A percentile compares a stretch with the other conserved stretches of the same genome.
Evolutionary conservation across 1,140 invertebrate genomes (phyloP).

Genomic region (Sinonovacula constricta): DNA sequence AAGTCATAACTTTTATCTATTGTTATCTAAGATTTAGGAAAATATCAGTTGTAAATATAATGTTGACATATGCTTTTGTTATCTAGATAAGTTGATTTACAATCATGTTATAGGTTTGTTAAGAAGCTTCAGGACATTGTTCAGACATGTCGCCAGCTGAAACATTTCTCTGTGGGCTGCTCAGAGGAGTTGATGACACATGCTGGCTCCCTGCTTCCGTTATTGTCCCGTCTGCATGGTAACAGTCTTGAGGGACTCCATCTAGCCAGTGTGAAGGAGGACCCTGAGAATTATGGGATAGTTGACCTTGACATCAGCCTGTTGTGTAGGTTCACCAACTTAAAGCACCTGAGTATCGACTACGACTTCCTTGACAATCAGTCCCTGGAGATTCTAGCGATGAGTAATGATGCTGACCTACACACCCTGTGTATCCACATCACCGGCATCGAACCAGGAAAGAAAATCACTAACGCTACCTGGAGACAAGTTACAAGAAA

Average conservation of each 20-base stretch:
- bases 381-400: conserved; percentile 78
- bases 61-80: conserved; percentile 3
- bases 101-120: conserved; percentile 69
- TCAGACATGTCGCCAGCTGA: conserved; percentile 75
- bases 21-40: conserved; percentile 3
- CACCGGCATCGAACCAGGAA: conserved; percentile 83
- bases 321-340: conserved; percentile 77
- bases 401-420: conserved; percentile 76
- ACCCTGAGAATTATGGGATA: conserved; percentile 85
- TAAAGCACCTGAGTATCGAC: conserved; percentile 85
- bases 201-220: conserved; percentile 79
- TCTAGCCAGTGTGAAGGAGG: conserved; percentile 87
- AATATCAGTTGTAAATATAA: not conserved
- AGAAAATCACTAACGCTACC: conserved; percentile 83
- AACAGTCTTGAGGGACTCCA: conserved; percentile 81
- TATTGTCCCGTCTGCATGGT: conserved; percentile 79
- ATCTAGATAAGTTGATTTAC: conserved; percentile 3
- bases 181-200: conserved; percentile 81
- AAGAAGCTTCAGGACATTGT: conserved; percentile 75
- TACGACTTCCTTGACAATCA: conserved; percentile 86
- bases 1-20: not conserved
- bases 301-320: conserved; percentile 81
- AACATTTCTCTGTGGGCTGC: conserved; percentile 82
- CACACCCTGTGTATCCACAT: conserved; percentile 85
- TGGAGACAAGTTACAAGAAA: conserved; percentile 83